These are phyloP conservation scores for Oreochromis spilurus DNA, from an alignment of 2,113 vertebrate genomes.

Conservation along the genomic window DNA sequence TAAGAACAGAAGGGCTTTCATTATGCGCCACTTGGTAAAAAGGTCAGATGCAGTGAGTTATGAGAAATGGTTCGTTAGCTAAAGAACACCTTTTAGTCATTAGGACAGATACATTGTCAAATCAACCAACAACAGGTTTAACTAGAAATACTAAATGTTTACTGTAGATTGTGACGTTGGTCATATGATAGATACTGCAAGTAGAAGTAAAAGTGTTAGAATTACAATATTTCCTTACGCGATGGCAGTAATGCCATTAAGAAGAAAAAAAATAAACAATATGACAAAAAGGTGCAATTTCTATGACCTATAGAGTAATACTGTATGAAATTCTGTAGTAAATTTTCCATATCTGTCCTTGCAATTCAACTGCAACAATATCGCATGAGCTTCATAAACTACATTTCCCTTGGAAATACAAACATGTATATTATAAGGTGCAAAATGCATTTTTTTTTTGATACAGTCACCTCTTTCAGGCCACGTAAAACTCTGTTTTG, in stretches of 20 bases:
- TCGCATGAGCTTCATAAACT: conserved; percentile 78
- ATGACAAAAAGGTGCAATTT: conserved; percentile 40
- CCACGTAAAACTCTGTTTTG: conserved; percentile 33
- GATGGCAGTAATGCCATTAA: conserved; percentile 7
- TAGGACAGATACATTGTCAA: conserved; percentile 30
- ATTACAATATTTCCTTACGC: conserved; percentile 24
- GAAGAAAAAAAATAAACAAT: conserved; percentile 28
- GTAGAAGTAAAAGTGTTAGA: conserved; percentile 45
- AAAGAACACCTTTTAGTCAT: conserved; percentile 21
- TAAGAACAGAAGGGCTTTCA: conserved; percentile 47
- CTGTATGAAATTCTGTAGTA: conserved; percentile 53
- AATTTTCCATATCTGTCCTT: conserved; percentile 79
- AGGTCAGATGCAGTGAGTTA: conserved; percentile 26
- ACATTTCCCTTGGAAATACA: conserved; percentile 83
- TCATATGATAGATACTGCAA: conserved; percentile 40
- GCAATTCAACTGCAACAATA: conserved; percentile 84
- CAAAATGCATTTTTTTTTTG: conserved; percentile 77
- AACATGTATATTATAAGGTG: conserved; percentile 76
- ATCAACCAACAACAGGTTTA: conserved; percentile 32
- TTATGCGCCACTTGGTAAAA: conserved; percentile 19
- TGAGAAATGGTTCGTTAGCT: conserved; percentile 12
- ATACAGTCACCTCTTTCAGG: conserved; percentile 52
- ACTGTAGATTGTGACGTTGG: conserved; percentile 34
- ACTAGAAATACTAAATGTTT: conserved; percentile 45
- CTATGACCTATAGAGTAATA: conserved; percentile 39